phyloP scores from a whole-genome alignment of 2,797 vertebrate genomes.

The Epinephelus malabaricus region DNA sequence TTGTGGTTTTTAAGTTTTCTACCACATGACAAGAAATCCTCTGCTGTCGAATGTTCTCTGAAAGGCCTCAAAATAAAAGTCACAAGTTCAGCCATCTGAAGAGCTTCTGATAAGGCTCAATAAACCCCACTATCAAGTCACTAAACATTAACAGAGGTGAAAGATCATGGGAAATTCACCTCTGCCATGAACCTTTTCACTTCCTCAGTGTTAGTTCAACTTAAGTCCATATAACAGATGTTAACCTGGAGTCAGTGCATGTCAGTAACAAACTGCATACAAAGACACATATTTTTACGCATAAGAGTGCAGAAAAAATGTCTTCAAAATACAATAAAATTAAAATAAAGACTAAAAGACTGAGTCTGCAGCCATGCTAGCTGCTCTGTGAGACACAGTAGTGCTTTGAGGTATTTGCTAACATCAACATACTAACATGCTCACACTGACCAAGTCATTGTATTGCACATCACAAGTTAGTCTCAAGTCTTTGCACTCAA shows the following conservation, averaged over 20 bases:
- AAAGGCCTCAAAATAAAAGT: not conserved
- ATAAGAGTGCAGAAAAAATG: not conserved
- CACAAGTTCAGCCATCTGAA: not conserved
- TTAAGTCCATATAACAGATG: not conserved
- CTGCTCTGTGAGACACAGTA: not conserved
- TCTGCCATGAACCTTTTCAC: slow-evolving; percentile 9
- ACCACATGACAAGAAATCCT: not conserved
- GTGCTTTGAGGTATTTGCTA: not conserved
- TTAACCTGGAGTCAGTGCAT: not conserved
- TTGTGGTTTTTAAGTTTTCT: too few species aligned
- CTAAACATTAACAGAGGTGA: slow-evolving; percentile 72
- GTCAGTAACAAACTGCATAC: accelerated
- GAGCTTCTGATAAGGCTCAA: slow-evolving; percentile 23
- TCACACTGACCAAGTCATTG: too few species aligned
- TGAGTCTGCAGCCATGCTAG: not conserved
- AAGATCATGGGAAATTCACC: slow-evolving; percentile 36
- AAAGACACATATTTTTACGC: not conserved
- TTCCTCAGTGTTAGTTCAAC: slow-evolving; percentile 30
- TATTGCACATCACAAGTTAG: too few species aligned
- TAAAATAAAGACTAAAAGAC: too few species aligned
- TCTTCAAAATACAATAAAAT: too few species aligned
- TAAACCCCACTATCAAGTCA: not conserved
- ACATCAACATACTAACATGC: not conserved
- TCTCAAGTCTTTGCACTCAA: too few species aligned
- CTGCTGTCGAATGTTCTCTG: not conserved